phyloP scores from a whole-genome alignment of 2,797 vertebrate genomes.

The Crenichthys baileyi region DNA sequence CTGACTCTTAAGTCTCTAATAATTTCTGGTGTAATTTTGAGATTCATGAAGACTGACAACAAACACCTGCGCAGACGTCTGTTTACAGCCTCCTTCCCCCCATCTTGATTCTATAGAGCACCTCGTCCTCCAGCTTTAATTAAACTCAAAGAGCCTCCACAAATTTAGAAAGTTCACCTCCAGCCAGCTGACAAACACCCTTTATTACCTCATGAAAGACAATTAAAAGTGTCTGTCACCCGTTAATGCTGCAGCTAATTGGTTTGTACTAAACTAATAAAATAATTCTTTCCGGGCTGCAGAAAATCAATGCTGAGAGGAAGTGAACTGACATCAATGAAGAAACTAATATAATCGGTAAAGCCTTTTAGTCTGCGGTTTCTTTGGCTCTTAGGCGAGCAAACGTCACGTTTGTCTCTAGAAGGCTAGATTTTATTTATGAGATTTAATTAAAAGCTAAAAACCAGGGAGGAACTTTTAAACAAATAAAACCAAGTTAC shows the following conservation, averaged over 20 bases:
- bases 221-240: constrained; percentile 56
- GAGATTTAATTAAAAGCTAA: neutral
- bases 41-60: neutral
- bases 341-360: constrained; percentile 10
- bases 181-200: constrained; percentile 52
- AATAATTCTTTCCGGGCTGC: constrained; percentile 5
- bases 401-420: neutral
- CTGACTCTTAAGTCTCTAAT: no score
- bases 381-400: neutral
- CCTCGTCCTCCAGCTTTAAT: constrained; percentile 55
- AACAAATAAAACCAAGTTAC: neutral
- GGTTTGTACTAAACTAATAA: constrained; percentile 42
- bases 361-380: neutral
- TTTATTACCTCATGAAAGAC: constrained; percentile 50
- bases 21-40: neutral
- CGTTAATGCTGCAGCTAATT: constrained; percentile 50
- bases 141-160: constrained; percentile 36
- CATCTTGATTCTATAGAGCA: constrained; percentile 30
- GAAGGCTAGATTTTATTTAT: neutral
- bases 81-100: constrained; percentile 3
- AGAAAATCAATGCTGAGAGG: constrained; percentile 1
- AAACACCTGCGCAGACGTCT: constrained; percentile 9
- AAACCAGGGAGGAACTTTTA: neutral
- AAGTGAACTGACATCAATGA: neutral
- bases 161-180: constrained; percentile 41